phyloP scores from a whole-genome alignment of 2,797 vertebrate genomes.

The Ambastaia sidthimunki region DNA sequence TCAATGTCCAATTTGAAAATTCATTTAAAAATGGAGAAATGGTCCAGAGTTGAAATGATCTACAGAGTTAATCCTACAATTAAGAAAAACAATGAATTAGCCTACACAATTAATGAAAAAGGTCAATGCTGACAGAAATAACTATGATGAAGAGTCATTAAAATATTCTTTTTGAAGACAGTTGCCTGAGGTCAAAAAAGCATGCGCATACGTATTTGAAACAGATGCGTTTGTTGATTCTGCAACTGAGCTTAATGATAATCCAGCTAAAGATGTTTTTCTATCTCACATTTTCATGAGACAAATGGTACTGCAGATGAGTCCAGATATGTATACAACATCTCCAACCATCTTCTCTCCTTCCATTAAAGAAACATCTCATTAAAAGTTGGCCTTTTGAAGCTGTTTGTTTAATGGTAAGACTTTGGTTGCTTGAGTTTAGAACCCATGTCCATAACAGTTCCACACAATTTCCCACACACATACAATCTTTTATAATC shows the following conservation, averaged over 20 bases:
- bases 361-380: conserved; percentile 2
- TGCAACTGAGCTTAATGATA: background rate
- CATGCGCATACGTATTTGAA: conserved; percentile 23
- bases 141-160: background rate
- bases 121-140: conserved; percentile 2
- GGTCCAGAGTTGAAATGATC: too few species aligned
- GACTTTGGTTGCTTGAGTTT: background rate
- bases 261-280: background rate
- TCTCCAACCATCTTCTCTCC: conserved; percentile 8
- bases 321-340: conserved; percentile 1
- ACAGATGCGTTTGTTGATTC: conserved; percentile 18
- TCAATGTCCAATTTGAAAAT: background rate
- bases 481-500: background rate
- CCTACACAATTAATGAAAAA: conserved; percentile 19
- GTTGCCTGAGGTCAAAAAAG: conserved; percentile 34
- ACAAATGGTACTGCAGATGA: conserved; percentile 11
- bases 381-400: conserved; percentile 32
- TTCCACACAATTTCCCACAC: background rate
- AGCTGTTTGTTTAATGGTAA: conserved; percentile 7
- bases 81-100: background rate
- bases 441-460: background rate
- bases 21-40: too few species aligned
- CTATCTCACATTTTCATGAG: background rate
- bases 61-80: background rate
- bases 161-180: conserved; percentile 11